phyloP scores from a whole-genome alignment of 2,113 vertebrate genomes.

The Ochotona curzoniae region DNA sequence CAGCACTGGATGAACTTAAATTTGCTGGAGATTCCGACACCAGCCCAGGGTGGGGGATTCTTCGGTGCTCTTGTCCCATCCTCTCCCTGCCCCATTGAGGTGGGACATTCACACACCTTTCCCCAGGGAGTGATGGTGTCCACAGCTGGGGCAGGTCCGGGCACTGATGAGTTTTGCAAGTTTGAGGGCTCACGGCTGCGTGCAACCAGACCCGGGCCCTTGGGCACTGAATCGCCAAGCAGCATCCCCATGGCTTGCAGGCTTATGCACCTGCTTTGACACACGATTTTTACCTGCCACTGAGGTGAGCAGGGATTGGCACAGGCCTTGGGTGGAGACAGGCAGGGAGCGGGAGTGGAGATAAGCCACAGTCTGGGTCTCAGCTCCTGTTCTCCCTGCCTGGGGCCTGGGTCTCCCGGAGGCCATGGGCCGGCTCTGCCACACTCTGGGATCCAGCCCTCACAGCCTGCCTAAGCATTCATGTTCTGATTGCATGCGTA shows the following conservation, averaged over 20 bases:
- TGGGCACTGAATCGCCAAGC: not conserved
- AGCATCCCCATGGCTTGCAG: not conserved
- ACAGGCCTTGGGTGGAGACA: not conserved
- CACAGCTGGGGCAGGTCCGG: not conserved
- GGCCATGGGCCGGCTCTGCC: accelerated
- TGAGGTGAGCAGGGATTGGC: not conserved
- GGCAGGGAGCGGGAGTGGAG: not conserved
- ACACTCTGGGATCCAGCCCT: not conserved
- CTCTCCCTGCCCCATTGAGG: not conserved
- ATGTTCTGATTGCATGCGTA: not conserved
- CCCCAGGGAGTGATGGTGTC: not conserved
- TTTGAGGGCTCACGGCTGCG: not conserved
- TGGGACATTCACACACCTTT: not conserved
- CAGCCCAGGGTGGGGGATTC: not conserved
- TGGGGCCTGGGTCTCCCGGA: not conserved
- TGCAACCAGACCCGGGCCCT: not conserved
- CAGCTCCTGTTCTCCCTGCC: accelerated
- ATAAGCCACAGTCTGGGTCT: accelerated
- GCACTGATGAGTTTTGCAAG: accelerated
- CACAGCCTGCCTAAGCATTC: not conserved
- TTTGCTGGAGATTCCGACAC: not conserved
- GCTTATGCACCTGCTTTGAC: not conserved
- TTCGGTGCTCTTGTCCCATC: not conserved
- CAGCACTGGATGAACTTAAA: not conserved
- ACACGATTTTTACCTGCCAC: not conserved